Conservation (phyloP, 2,888 invertebrate genomes). For the Copidosoma aretas region DNA sequence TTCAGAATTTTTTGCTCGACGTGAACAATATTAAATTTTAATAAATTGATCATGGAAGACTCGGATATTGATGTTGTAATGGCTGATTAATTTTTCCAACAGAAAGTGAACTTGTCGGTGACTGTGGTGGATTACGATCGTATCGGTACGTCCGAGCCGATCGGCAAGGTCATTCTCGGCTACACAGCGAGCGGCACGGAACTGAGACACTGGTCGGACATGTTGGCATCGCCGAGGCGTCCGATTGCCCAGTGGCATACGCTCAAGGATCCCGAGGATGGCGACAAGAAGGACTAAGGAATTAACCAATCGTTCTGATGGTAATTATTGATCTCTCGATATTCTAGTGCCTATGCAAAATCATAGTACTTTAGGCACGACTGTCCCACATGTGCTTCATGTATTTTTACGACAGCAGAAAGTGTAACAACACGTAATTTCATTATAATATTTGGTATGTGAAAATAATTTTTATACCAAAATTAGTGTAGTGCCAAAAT, state of each 20-base stretch:
- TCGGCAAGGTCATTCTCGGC: slow-evolving; percentile 95
- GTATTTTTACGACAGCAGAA: no score
- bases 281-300: slow-evolving; percentile 81
- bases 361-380: no score
- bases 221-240: slow-evolving; percentile 98
- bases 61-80: background rate
- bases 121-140: slow-evolving; percentile 99
- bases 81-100: no score
- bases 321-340: slow-evolving; percentile 8
- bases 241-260: slow-evolving; percentile 99
- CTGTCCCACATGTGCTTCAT: no score
- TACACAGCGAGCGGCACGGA: slow-evolving; percentile 98
- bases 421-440: no score
- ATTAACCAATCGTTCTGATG: slow-evolving; percentile 36
- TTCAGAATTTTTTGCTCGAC: no score
- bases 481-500: no score
- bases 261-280: slow-evolving; percentile 96
- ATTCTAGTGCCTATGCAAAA: no score
- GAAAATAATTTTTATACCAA: no score
- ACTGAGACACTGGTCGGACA: slow-evolving; percentile 99
- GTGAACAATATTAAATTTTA: no score
- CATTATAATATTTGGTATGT: no score
- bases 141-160: slow-evolving; percentile 99
- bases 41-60: no score
- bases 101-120: slow-evolving; percentile 99